Evolutionary conservation across 2,888 invertebrate species (phyloP), one percentile per base, ranked within the genome.

Genomic region (Sacculina carcini): DNA sequence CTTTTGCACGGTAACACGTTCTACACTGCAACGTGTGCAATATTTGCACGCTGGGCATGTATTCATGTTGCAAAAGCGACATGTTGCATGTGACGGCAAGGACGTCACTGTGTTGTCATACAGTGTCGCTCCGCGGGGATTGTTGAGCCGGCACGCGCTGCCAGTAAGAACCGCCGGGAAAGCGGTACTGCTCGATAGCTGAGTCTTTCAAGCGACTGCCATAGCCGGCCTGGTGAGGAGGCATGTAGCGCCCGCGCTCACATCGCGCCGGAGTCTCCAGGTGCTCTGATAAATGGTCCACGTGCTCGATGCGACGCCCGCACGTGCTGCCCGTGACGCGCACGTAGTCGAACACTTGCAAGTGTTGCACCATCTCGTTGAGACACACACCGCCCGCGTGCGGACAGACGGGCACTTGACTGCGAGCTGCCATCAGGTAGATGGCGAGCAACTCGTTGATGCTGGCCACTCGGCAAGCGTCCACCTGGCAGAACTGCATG

Each of bases 381-480:
- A 90, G 71, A 3, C 87, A 89, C 10, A 89, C 79, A 7, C 89
- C 90, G n/a, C 89, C 90, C 53, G 86, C 87, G 68, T 90, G 89
- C 0, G 90, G 89, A 63, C 86, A 87, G 2, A 90, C 84, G 61
- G 84, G 84, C 16, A 87, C 86, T 2, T 55, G 50, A 34, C 54
- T 53, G 44, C 54, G 55, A 42, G 51, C 72, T 3, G 89, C 87
- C 84, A 90, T 83, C 6, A 90, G 71, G 61, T 86, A 83, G 14
- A 89, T 81, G 0, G 84, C 71, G 1, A 89, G 66, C 54, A 84
- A 78, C 66, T 90, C 90, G 63, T 86, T 89, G 53, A 87, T 71
- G 5, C 85, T 85, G 1, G 85, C 87, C 56, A 87, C 74, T 52
- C 90, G 72, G 46, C 84, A 84, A 0, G 84, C 76, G 67, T 90